Evolutionary conservation across 1,140 invertebrate genomes (phyloP).

Genomic region (Steinernema khuongi): DNA sequence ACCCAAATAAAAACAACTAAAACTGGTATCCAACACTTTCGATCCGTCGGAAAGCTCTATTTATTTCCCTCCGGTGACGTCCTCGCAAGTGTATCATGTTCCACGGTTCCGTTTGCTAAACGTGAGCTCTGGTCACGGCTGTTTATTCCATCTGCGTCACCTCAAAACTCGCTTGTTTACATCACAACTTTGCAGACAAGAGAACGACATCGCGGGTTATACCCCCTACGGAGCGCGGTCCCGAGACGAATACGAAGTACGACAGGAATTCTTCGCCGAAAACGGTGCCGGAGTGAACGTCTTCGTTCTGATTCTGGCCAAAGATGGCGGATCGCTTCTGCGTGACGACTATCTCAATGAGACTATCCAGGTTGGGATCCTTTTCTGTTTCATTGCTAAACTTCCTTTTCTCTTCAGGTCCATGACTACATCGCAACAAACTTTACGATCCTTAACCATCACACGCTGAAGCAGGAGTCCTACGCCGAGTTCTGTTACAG

Average conservation of each 20-base stretch:
- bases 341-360: conserved; percentile 43
- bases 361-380: conserved; percentile 33
- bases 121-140: too few relatives aligned
- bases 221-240: conserved; percentile 51
- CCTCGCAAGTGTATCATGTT: too few relatives aligned
- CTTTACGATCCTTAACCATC: conserved; percentile 43
- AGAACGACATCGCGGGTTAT: conserved; percentile 54
- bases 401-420: conserved; percentile 32
- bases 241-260: conserved; percentile 37
- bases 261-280: conserved; percentile 48
- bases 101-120: too few relatives aligned
- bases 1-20: too few relatives aligned
- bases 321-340: conserved; percentile 46
- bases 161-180: neutral
- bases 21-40: too few relatives aligned
- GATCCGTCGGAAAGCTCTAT: too few relatives aligned
- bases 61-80: too few relatives aligned
- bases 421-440: conserved; percentile 45
- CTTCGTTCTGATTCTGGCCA: conserved; percentile 44
- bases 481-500: conserved; percentile 50
- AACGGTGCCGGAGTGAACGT: conserved; percentile 33
- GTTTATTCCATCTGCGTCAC: too few relatives aligned
- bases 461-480: conserved; percentile 30
- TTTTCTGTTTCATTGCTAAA: neutral
- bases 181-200: conserved; percentile 41